Evolutionary conservation across 2,113 vertebrate species (phyloP).

Genomic region (Siniperca chuatsi): DNA sequence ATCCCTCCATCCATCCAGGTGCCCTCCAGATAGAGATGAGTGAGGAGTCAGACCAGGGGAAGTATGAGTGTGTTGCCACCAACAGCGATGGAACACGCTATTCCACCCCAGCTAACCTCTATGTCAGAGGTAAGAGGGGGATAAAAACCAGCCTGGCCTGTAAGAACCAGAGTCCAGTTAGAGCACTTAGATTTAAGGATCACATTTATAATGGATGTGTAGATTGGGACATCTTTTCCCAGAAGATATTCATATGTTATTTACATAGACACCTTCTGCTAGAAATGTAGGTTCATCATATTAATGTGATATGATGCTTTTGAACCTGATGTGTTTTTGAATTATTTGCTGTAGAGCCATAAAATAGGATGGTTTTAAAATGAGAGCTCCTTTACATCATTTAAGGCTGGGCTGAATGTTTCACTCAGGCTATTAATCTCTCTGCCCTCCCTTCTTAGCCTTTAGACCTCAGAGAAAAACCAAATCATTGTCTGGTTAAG

Average conservation of each 20-base stretch:
- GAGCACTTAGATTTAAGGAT: constrained; percentile 1
- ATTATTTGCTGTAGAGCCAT: constrained; percentile 26
- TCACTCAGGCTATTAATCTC: constrained; percentile 67
- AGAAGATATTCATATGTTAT: neutral
- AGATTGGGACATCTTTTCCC: neutral
- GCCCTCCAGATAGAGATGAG: constrained; percentile 99
- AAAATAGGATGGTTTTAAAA: constrained; percentile 40
- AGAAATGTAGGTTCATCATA: constrained; percentile 11
- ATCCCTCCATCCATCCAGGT: constrained; percentile 84
- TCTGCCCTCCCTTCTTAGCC: constrained; percentile 67
- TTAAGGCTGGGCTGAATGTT: constrained; percentile 33
- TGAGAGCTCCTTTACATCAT: constrained; percentile 18
- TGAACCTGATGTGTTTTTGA: constrained; percentile 26
- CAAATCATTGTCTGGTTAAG: constrained; percentile 73
- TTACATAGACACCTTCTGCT: neutral
- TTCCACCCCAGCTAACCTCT: constrained; percentile 98
- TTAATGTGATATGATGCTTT: constrained; percentile 7
- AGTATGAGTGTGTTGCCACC: constrained; percentile 99
- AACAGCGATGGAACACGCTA: constrained; percentile 99
- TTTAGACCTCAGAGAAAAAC: constrained; percentile 70
- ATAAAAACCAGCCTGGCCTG: constrained; percentile 41
- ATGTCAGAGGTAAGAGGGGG: constrained; percentile 95
- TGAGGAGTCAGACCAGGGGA: constrained; percentile 99
- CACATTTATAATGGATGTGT: neutral
- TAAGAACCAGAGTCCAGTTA: neutral